phyloP scores from a whole-genome alignment of 2,797 vertebrate species.

The Dendrocincla tyrannina region DNA sequence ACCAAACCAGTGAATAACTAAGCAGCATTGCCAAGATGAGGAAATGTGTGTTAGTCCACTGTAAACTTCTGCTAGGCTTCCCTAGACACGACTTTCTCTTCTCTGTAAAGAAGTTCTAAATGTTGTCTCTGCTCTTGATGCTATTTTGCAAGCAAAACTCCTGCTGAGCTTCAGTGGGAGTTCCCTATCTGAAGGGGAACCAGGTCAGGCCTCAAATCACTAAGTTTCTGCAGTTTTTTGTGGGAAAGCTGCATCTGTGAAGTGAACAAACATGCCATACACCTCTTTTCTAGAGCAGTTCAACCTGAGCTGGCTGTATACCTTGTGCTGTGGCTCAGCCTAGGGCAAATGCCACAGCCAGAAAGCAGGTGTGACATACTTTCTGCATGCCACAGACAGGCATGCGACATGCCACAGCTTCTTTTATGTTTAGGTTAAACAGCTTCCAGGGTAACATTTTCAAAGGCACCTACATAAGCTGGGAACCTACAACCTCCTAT shows the following conservation, averaged over 20 bases:
- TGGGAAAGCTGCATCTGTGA: background rate
- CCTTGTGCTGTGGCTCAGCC: background rate
- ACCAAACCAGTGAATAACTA: background rate
- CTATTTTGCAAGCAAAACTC: background rate
- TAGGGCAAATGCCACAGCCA: background rate
- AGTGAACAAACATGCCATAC: background rate
- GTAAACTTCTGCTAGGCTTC: background rate
- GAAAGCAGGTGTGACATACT: conserved; percentile 62
- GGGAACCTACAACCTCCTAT: background rate
- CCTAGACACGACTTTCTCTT: background rate
- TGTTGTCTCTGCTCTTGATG: background rate
- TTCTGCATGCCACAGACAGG: background rate
- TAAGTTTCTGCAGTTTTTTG: background rate
- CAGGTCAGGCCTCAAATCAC: background rate
- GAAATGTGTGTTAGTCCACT: background rate
- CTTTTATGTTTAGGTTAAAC: conserved; percentile 28
- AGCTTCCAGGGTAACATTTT: conserved; percentile 13
- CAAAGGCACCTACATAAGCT: conserved; percentile 3
- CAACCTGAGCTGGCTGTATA: background rate
- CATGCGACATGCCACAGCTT: background rate
- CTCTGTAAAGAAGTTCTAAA: background rate
- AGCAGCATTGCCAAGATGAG: background rate
- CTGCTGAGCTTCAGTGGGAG: background rate
- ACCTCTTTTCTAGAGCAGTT: background rate
- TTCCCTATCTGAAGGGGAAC: background rate